Conservation (phyloP, 1,140 invertebrate species). For the Diabrotica virgifera region DNA sequence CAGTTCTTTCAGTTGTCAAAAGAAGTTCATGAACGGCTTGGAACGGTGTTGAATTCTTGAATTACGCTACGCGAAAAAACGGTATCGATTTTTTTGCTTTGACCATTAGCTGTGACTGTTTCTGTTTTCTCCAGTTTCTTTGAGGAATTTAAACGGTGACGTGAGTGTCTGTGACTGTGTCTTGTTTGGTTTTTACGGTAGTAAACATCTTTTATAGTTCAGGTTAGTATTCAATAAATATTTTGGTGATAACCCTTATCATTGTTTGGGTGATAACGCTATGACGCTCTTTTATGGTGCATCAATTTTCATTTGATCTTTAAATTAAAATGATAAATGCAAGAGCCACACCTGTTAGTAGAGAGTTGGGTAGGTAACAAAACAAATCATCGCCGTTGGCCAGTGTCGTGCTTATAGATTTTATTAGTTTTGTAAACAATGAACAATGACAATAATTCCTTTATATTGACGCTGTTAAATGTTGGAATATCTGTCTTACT, state of each 20-base stretch:
- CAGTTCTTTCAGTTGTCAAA: neutral
- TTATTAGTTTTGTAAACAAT: too few species aligned
- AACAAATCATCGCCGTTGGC: constrained; percentile 8
- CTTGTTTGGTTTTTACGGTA: too few species aligned
- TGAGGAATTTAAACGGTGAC: constrained; percentile 2
- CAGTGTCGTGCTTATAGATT: neutral
- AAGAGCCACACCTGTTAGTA: constrained; percentile 6
- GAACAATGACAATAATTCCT: too few species aligned
- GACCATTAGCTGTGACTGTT: neutral
- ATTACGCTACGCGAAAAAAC: neutral
- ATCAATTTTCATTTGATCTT: neutral
- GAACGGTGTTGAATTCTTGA: too few species aligned
- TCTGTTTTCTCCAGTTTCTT: neutral
- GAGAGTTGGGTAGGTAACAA: constrained; percentile 10
- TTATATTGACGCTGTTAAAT: too few species aligned
- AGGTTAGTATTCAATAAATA: too few species aligned
- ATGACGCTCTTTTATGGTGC: too few species aligned
- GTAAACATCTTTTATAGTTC: too few species aligned
- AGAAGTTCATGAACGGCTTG: too few species aligned
- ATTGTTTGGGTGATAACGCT: neutral
- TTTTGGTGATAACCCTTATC: neutral
- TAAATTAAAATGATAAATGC: neutral
- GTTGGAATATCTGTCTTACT: too few species aligned
- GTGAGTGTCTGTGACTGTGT: neutral
- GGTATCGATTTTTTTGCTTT: neutral